Conservation (phyloP, 2,113 vertebrate genomes). For the Gorsachius goisagi region DNA sequence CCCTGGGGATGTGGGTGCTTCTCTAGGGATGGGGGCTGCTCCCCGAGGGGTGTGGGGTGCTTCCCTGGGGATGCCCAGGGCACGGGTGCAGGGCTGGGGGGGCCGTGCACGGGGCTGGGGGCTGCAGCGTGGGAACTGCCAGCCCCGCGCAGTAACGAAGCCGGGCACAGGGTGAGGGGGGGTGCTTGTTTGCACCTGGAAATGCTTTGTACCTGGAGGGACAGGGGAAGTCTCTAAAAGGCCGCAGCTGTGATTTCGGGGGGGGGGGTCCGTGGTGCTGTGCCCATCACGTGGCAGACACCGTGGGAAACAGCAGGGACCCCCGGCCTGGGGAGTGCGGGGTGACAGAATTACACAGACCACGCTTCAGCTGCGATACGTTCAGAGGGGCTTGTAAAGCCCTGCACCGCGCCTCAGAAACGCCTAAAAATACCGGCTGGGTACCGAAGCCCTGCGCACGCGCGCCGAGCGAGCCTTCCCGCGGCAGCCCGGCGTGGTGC, state of each 20-base stretch:
- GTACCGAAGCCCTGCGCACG: background rate
- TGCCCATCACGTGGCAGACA: background rate
- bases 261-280: background rate
- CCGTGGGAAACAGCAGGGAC: background rate
- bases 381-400: background rate
- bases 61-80: background rate
- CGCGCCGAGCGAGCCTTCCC: rapidly evolving
- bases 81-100: background rate
- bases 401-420: background rate
- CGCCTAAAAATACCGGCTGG: background rate
- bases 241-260: background rate
- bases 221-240: background rate
- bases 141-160: background rate
- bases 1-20: background rate
- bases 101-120: background rate
- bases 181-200: background rate
- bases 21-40: background rate
- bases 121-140: background rate
- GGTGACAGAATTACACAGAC: rapidly evolving
- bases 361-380: background rate
- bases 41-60: background rate
- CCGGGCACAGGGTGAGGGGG: background rate
- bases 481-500: rapidly evolving
- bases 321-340: background rate
- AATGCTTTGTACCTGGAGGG: background rate